These are phyloP conservation scores for Cephus runcator DNA, from an alignment of 2,888 invertebrate genomes.

Conservation along the genomic window DNA sequence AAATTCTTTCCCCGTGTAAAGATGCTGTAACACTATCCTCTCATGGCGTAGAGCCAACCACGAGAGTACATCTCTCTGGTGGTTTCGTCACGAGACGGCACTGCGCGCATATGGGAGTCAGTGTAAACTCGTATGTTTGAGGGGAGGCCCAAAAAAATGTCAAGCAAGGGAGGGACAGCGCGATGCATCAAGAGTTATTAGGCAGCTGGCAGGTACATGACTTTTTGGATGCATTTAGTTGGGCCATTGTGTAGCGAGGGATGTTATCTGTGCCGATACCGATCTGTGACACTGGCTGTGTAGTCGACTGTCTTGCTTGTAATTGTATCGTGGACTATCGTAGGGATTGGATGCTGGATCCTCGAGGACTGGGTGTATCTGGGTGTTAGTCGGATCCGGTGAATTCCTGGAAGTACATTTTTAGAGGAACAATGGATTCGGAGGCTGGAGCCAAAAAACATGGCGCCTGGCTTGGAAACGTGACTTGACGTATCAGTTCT, in stretches of 20 bases:
- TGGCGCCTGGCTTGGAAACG: neutral
- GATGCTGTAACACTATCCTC: neutral
- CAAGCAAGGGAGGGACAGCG: neutral
- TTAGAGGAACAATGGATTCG: neutral
- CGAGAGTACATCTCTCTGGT: neutral
- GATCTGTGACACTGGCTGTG: neutral
- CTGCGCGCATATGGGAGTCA: neutral
- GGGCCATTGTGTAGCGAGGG: neutral
- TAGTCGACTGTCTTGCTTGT: neutral
- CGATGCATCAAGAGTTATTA: neutral
- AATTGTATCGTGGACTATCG: neutral
- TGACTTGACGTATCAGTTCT: neutral
- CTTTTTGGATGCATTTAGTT: neutral
- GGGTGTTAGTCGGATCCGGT: neutral
- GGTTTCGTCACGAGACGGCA: neutral
- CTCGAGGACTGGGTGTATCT: neutral
- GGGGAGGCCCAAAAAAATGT: neutral
- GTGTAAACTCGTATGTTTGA: neutral
- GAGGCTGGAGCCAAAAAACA: neutral
- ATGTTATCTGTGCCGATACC: neutral
- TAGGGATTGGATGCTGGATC: neutral
- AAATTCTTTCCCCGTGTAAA: conserved; percentile 1
- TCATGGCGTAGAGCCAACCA: neutral
- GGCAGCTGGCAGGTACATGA: conserved; percentile 1
- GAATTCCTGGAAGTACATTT: neutral